These are phyloP conservation scores for Pyrocoelia pectoralis DNA, from an alignment of 2,888 invertebrate species.

Conservation along the genomic window DNA sequence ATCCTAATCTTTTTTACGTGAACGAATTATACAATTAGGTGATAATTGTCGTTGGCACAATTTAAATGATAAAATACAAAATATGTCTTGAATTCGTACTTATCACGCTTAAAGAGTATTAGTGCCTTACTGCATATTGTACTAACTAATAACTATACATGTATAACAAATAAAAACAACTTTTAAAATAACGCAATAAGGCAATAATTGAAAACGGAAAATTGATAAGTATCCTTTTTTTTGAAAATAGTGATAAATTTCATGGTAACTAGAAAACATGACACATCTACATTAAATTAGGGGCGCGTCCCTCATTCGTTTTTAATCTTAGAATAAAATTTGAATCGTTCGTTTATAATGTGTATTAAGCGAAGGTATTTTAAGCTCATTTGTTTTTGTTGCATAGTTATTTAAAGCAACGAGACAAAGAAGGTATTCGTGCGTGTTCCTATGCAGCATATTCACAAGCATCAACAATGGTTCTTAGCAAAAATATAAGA, in stretches of 20 bases:
- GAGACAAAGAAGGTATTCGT: conserved; percentile 1
- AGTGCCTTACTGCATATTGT: background rate
- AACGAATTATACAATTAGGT: conserved; percentile 15
- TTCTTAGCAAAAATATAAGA: conserved; percentile 12
- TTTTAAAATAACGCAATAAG: background rate
- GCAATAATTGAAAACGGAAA: background rate
- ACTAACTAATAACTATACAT: background rate
- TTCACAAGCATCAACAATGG: conserved; percentile 9
- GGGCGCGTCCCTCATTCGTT: conserved; percentile 18
- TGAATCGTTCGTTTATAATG: conserved; percentile 22
- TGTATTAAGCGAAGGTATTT: conserved; percentile 25
- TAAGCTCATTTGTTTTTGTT: conserved; percentile 31
- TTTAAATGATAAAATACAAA: conserved; percentile 24
- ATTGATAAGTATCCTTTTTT: too few species aligned
- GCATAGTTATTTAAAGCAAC: background rate
- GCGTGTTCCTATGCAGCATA: conserved; percentile 6
- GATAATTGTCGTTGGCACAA: conserved; percentile 31
- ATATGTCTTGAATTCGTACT: background rate
- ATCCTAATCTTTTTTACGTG: conserved; percentile 19
- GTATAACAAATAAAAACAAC: conserved; percentile 1
- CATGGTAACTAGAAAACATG: conserved; percentile 33
- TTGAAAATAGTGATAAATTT: conserved; percentile 28
- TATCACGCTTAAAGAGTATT: background rate
- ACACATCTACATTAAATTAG: conserved; percentile 23
- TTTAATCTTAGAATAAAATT: conserved; percentile 32